Base-by-base conservation (phyloP, 1,140 invertebrate species). In the Hetaerina americana region DNA sequence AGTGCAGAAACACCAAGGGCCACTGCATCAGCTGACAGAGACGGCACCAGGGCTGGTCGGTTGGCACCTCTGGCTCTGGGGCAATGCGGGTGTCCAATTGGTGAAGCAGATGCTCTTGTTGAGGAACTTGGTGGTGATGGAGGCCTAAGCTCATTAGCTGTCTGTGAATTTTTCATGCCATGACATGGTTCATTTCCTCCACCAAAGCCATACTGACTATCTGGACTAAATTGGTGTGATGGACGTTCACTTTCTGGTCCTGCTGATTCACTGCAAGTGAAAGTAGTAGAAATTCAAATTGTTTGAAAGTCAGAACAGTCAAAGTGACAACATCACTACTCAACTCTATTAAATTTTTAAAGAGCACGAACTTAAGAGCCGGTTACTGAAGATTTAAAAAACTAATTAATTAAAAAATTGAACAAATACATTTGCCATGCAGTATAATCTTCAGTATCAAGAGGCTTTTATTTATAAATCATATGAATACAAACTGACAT, bases 181-280 rank as follows among this genome's bases (percentile, higher is more conserved):
- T 57, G 40, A n/a, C 40, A 57, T 57, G 40, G 40, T 12, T 57
- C 40, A 57, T 57, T 57, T 18, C 40, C 40, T 57, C 40, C 67
- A 25, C 85, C 85, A 74, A 89, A 88, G 0, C 87, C 87, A 72
- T 89, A 89, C 78, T 88, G 87, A 5, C 86, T 87, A 71, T 89
- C 87, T 0, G 87, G 85, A 76, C 85, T 88, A 27, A 57, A 57
- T 12, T 57, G 40, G 10, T 57, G 40, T 18, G 40, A 12, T 57
- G 67, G 67, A 26, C 67, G 24, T 26, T 68, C 27, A 26, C 29
- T 31, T 8, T 26, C 68, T n/a, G 5, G 22, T 0, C 26, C 28
- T 49, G 8, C 27, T 29, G 27, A 10, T 5, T 81, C 78, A 75
- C 80, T 82, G 72, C 28, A 70, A 29, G 0, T 5, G 15, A 26